Percentiles rank a stretch among this genome's conserved stretches.
Conservation (phyloP, 2,113 vertebrate genomes). For the Xenus cinereus region DNA sequence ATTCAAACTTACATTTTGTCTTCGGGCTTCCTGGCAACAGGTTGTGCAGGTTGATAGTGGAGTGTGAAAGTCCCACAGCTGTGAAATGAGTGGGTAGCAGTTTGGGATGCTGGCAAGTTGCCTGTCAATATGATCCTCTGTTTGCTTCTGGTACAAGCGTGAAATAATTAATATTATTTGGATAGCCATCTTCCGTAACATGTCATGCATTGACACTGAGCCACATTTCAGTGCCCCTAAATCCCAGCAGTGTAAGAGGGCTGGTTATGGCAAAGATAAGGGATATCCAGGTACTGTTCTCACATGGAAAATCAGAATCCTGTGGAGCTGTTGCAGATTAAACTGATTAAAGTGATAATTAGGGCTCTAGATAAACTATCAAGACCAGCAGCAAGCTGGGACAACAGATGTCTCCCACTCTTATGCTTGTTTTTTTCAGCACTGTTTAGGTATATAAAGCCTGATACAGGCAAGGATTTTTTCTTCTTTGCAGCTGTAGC, state of each 20-base stretch:
- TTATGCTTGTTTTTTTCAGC: not conserved
- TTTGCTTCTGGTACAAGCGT: not conserved
- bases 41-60: not conserved
- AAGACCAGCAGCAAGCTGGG: not conserved
- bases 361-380: not conserved
- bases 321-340: not conserved
- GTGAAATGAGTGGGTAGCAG: conserved; percentile 2
- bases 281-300: not conserved
- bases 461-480: not conserved
- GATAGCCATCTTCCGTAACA: not conserved
- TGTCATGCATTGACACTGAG: not conserved
- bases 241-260: not conserved
- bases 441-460: not conserved
- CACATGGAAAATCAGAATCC: not conserved
- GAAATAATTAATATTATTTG: conserved; percentile 1
- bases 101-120: conserved; percentile 13
- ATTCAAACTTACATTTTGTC: conserved; percentile 31
- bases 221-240: not conserved
- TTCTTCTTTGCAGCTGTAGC: not conserved
- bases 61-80: not conserved
- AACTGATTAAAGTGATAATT: not conserved
- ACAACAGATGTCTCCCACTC: not conserved
- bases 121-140: not conserved
- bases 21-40: conserved; percentile 10
- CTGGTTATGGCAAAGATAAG: not conserved